phyloP scores from a whole-genome alignment of 2,888 invertebrate species.

The Eristalis pertinax region DNA sequence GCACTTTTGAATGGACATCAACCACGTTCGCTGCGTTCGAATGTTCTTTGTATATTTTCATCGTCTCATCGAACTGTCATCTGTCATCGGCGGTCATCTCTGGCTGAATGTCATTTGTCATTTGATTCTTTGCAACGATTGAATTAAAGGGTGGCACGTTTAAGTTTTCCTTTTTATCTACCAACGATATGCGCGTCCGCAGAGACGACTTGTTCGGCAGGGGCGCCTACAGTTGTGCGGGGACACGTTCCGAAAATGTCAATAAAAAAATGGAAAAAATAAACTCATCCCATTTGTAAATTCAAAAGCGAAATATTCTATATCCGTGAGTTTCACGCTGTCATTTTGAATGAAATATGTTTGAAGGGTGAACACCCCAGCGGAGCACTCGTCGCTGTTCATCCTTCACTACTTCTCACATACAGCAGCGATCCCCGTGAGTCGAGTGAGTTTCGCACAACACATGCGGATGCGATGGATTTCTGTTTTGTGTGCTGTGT shows the following conservation, averaged over 20 bases:
- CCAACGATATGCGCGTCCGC: background rate
- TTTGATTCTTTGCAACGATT: slow-evolving; percentile 12
- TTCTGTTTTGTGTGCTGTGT: background rate
- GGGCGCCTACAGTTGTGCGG: background rate
- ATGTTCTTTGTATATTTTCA: background rate
- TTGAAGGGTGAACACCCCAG: background rate
- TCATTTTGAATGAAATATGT: background rate
- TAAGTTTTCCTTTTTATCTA: background rate
- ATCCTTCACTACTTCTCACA: background rate
- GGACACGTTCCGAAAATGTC: slow-evolving; percentile 9
- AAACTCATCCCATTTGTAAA: slow-evolving; percentile 1
- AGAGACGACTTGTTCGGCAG: background rate
- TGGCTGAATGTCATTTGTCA: slow-evolving; percentile 28
- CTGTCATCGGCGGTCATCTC: background rate
- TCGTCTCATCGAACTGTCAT: slow-evolving; percentile 6
- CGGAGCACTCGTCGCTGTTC: background rate
- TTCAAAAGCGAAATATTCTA: background rate
- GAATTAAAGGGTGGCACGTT: background rate
- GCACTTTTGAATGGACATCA: background rate
- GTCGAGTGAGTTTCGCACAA: background rate
- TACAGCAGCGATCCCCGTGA: background rate
- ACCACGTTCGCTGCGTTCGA: background rate
- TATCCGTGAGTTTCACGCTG: background rate
- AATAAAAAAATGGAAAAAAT: too few relatives aligned
- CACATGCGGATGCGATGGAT: background rate